Evolutionary conservation across 2,888 invertebrate genomes (phyloP).

Genomic region (Trachelus troglodyta): DNA sequence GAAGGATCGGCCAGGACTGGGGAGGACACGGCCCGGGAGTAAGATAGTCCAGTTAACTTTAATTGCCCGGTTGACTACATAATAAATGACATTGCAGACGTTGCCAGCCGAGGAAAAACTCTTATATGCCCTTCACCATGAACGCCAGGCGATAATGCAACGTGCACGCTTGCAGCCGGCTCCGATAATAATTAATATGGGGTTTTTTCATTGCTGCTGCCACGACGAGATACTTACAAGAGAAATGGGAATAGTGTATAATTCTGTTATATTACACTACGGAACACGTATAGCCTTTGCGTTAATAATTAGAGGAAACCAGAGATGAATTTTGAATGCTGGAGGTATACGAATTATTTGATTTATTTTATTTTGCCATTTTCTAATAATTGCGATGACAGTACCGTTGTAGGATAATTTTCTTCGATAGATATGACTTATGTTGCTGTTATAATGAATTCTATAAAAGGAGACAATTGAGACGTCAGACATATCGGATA

Average conservation of each 20-base stretch:
- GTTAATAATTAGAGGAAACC: not conserved
- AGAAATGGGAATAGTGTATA: not conserved
- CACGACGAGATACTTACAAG: not conserved
- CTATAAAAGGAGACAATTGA: not conserved
- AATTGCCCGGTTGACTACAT: conserved; percentile 53
- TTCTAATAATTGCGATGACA: not conserved
- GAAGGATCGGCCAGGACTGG: conserved; percentile 37
- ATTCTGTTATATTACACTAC: not conserved
- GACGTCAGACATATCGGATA: not conserved
- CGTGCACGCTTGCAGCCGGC: conserved; percentile 4
- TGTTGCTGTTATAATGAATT: not conserved
- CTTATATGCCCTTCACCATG: conserved; percentile 18
- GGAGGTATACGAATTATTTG: not conserved
- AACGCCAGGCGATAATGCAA: conserved; percentile 14
- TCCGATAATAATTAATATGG: not conserved
- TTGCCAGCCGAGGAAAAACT: conserved; percentile 40
- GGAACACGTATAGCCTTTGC: not conserved
- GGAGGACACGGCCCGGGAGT: conserved; percentile 22
- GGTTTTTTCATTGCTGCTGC: not conserved
- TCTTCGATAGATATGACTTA: not conserved
- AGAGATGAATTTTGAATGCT: not conserved
- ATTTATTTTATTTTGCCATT: not conserved
- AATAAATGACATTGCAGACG: conserved; percentile 53
- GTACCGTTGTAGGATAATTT: not conserved
- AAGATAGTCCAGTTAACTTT: conserved; percentile 50